These are phyloP conservation scores for Diphyllodes magnificus DNA, from an alignment of 2,113 vertebrate species.

Conservation along the genomic window DNA sequence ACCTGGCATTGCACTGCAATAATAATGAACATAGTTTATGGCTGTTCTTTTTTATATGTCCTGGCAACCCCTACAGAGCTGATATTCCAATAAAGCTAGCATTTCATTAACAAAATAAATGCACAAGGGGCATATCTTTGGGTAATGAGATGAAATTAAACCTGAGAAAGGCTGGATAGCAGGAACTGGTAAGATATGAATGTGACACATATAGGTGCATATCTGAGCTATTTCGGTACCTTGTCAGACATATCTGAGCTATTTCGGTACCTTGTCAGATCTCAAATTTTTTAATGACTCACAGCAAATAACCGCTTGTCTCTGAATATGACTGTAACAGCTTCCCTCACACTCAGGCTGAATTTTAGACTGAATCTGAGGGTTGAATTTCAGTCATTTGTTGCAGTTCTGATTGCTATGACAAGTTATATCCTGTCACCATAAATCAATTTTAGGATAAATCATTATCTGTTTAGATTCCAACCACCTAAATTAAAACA, in stretches of 20 bases:
- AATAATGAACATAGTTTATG: constrained; percentile 41
- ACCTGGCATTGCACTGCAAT: background rate
- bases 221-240: background rate
- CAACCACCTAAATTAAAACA: constrained; percentile 12
- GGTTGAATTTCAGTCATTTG: background rate
- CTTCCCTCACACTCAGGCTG: background rate
- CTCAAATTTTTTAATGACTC: background rate
- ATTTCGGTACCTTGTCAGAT: background rate
- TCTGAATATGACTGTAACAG: background rate
- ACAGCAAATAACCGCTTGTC: background rate
- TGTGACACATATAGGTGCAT: background rate
- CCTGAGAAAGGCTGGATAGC: background rate
- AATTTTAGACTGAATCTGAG: background rate
- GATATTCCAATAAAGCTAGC: background rate
- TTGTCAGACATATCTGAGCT: background rate
- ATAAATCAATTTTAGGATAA: background rate
- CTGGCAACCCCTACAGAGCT: constrained; percentile 22
- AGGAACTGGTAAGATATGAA: background rate
- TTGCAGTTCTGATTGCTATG: background rate
- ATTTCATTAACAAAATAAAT: constrained; percentile 46
- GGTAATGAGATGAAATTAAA: constrained; percentile 11
- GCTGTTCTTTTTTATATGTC: constrained; percentile 12
- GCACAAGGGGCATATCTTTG: background rate
- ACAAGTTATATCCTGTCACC: background rate
- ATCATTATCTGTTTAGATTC: background rate